Evolutionary conservation across 1,140 invertebrate genomes (phyloP).

Genomic region (Matsumurasca onukii): DNA sequence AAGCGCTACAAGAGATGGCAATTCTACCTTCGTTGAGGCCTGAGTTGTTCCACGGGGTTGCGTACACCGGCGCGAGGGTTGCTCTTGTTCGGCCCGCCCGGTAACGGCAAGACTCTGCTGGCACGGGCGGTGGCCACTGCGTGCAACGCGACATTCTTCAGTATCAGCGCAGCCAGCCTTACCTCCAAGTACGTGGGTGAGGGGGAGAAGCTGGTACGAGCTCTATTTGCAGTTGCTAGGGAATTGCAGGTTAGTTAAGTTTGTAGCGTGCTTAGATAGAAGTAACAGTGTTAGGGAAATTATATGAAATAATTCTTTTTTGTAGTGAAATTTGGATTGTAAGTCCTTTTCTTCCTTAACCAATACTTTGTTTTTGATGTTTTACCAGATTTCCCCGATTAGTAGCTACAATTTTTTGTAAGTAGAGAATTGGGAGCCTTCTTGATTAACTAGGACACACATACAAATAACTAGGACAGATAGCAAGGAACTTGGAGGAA

Average conservation of each 20-base stretch:
- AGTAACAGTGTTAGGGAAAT: no score
- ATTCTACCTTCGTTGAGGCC: constrained; percentile 94
- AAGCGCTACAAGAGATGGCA: constrained; percentile 96
- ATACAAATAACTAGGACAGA: no score
- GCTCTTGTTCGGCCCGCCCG: constrained; percentile 93
- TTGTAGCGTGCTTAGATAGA: constrained; percentile 12
- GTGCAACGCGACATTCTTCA: constrained; percentile 91
- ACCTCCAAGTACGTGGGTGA: constrained; percentile 99
- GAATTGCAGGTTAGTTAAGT: constrained; percentile 67
- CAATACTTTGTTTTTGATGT: no score
- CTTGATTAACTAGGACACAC: no score
- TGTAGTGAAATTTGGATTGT: no score
- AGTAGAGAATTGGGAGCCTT: no score
- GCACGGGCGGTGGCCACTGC: constrained; percentile 42
- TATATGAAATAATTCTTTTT: no score
- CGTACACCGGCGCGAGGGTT: constrained; percentile 89
- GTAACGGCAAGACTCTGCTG: constrained; percentile 61
- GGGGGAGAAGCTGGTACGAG: constrained; percentile 95
- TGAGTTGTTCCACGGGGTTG: constrained; percentile 91
- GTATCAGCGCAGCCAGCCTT: constrained; percentile 94
- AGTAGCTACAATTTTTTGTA: no score
- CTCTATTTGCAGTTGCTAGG: constrained; percentile 91
- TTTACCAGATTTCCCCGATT: no score
- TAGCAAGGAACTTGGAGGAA: no score
- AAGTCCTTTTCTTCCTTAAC: no score